phyloP scores from a whole-genome alignment of 2,888 invertebrate species.

The Cataglyphis albicans region DNA sequence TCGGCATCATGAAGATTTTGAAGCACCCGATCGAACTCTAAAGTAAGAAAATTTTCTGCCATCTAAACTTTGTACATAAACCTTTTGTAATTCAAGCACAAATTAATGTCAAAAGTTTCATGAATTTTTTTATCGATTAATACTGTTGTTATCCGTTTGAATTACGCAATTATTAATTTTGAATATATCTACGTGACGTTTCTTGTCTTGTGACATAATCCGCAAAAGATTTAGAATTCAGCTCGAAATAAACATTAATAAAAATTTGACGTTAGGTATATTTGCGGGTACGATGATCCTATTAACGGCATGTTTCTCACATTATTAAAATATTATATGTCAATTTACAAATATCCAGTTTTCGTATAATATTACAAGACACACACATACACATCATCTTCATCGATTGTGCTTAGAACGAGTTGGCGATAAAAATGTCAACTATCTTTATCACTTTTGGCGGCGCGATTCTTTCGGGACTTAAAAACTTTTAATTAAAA shows the following conservation, averaged over 20 bases:
- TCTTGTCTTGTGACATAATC: background rate
- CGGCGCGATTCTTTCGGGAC: slow-evolving; percentile 33
- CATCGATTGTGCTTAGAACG: slow-evolving; percentile 25
- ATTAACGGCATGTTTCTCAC: background rate
- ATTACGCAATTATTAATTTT: background rate
- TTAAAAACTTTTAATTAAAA: slow-evolving; percentile 77
- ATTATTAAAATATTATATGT: background rate
- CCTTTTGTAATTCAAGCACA: background rate
- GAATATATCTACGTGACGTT: background rate
- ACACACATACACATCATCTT: slow-evolving; percentile 26
- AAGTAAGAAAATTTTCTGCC: slow-evolving; percentile 55
- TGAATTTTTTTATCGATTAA: background rate
- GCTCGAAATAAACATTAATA: background rate
- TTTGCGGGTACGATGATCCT: slow-evolving; percentile 2
- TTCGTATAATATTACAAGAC: slow-evolving; percentile 13
- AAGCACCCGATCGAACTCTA: slow-evolving; percentile 11
- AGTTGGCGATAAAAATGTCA: slow-evolving; percentile 69
- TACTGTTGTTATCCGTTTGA: too few relatives aligned
- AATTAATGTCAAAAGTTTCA: background rate
- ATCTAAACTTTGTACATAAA: slow-evolving; percentile 26
- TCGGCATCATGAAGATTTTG: slow-evolving; percentile 54
- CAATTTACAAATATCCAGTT: background rate
- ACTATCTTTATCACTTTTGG: slow-evolving; percentile 71
- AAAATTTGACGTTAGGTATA: background rate
- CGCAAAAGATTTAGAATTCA: background rate